Conservation (phyloP, 2,113 vertebrate species). For the Rhinoderma darwinii region DNA sequence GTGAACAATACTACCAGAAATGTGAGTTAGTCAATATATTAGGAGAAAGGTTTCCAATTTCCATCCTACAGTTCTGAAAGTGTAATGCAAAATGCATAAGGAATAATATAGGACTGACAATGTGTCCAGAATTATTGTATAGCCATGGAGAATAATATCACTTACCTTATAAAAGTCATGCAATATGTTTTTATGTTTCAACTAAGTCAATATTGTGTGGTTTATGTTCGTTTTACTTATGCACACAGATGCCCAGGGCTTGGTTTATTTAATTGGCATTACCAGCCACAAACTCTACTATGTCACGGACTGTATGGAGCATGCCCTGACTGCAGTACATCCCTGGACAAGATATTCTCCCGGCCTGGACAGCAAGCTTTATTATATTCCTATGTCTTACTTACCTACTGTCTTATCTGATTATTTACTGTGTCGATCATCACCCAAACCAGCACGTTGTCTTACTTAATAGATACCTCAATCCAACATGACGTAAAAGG, state of each 20-base stretch:
- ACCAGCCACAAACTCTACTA: slow-evolving; percentile 67
- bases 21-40: slow-evolving; percentile 2
- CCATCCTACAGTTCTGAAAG: background rate
- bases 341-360: slow-evolving; percentile 75
- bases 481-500: no score
- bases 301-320: slow-evolving; percentile 75
- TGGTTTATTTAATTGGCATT: background rate
- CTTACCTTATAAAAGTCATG: no score
- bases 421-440: slow-evolving; percentile 64
- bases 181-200: no score
- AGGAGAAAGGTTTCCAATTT: background rate
- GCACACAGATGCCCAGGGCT: background rate
- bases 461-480: no score
- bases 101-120: background rate
- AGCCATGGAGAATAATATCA: no score
- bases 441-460: slow-evolving; percentile 48
- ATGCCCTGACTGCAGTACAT: slow-evolving; percentile 71
- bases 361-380: slow-evolving; percentile 75
- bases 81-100: background rate
- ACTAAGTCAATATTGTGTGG: no score
- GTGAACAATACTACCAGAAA: slow-evolving; percentile 31
- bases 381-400: slow-evolving; percentile 69
- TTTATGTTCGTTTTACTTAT: background rate
- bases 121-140: no score
- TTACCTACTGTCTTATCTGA: slow-evolving; percentile 78